Evolutionary conservation across 2,888 invertebrate genomes (phyloP), one percentile per base, ranked within the genome.

Genomic region (Acrocyrtus sp.): DNA sequence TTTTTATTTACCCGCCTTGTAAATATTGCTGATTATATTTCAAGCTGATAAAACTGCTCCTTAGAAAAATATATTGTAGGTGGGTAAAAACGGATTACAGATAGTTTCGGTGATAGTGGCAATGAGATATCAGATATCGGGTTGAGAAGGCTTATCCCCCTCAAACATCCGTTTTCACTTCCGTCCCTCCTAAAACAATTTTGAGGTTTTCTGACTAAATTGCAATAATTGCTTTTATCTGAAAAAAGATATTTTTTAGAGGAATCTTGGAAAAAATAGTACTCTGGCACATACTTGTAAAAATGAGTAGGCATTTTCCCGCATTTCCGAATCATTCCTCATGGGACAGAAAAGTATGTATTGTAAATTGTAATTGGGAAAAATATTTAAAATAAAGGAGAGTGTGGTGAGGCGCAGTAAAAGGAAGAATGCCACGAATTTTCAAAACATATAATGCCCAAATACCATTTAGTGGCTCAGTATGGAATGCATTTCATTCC

Each of bases 81-180:
- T n/a, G n/a, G n/a, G n/a, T n/a, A n/a, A n/a, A n/a, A n/a, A n/a
- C n/a, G n/a, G n/a, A n/a, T n/a, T n/a, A n/a, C n/a, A n/a, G n/a
- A n/a, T n/a, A n/a, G n/a, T n/a, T n/a, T n/a, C n/a, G n/a, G n/a
- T n/a, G n/a, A n/a, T n/a, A n/a, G n/a, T n/a, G n/a, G n/a, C n/a
- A n/a, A n/a, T n/a, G n/a, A 34, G 12, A 34, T 34, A 34, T 34
- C 34, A 34, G 34, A 34, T n/a, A n/a, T n/a, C n/a, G n/a, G n/a
- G 34, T 34, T 8, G 34, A 34, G 34, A 34, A n/a, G n/a, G n/a
- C n/a, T n/a, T n/a, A n/a, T 34, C 34, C 72, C 69, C 61, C 72
- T 74, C 62, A 72, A 34, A 34, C 50, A 27, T 50, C 34, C 50
- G 15, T 56, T 17, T 56, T 27, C n/a, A 27, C 27, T 21, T 34